A percentile compares a stretch with the other conserved stretches of the same genome.
Conservation (phyloP, 2,888 invertebrate species). For the Pecten maximus region DNA sequence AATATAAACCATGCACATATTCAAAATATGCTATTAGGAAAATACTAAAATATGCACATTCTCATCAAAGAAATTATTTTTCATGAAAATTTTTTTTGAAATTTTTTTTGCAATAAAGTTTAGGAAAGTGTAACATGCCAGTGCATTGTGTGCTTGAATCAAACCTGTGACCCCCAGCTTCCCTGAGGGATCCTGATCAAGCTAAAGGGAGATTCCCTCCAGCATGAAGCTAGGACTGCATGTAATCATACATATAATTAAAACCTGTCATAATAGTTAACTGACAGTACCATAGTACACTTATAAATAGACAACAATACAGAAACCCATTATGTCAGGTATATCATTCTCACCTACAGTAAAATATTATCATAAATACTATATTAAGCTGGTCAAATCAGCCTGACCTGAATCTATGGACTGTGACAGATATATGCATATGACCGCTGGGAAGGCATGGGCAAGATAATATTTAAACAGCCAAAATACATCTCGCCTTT, state of each 20-base stretch:
- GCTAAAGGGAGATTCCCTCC: background rate
- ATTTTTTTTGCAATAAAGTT: background rate
- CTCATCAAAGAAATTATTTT: background rate
- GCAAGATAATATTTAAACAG: background rate
- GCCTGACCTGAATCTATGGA: background rate
- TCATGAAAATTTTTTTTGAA: background rate
- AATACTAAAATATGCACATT: background rate
- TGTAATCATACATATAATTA: background rate
- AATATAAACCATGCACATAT: background rate
- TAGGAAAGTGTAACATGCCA: background rate
- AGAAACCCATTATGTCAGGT: background rate
- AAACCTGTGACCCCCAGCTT: too few relatives aligned
- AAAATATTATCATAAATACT: constrained; percentile 17
- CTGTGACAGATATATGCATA: constrained; percentile 10
- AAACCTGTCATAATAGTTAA: background rate
- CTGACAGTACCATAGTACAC: background rate
- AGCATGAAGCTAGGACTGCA: background rate
- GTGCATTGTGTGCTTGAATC: too few relatives aligned
- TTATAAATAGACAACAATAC: background rate
- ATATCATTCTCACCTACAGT: background rate
- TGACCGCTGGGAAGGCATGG: background rate
- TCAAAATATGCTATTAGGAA: background rate
- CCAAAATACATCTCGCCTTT: background rate
- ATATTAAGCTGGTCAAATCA: constrained; percentile 11
- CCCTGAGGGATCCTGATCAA: background rate